Base-by-base conservation (phyloP, 2,113 vertebrate species). In the Regulus satrapa region DNA sequence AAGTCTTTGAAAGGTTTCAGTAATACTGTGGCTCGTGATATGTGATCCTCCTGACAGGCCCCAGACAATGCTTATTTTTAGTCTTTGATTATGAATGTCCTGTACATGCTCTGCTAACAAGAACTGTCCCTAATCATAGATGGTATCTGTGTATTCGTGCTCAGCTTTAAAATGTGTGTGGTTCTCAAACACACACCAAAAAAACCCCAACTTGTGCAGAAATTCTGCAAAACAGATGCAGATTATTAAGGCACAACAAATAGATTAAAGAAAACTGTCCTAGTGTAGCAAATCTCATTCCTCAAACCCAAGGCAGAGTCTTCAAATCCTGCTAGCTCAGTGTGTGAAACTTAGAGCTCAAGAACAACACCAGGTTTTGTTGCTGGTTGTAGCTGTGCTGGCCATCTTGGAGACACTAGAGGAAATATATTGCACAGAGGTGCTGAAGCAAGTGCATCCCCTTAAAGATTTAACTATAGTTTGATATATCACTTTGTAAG, bases 401-500 rank as follows among this genome's bases (percentile, higher is more conserved):
- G 69, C 32, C 45, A 34, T n/a, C 26, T 43, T 80, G 63, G 58
- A 58, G 64, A 81, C 26, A 10, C 38, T 31, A 59, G 13, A 62
- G 67, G 32, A 85, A 82, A 82, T 49, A 49, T 0, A 58, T 36
- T 26, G 40, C 24, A 32, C 8, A 68, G 52, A 71, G 56, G 11
- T 78, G 61, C 83, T 67, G 68, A 71, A 77, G 68, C 31, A 86
- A 55, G n/a, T 49, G 68, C 61, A 69, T 52, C 28, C 32, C 36
- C 52, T 54, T 36, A 17, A 61, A 89, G 55, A 81, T 88, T 73
- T 83, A 95, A 88, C 55, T 71, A 26, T 34, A 78, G 72, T 75
- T 89, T 85, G 81, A 93, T 78, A n/a, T 24, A 74, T 84, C 63
- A 87, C 62, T 96, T 86, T 79, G 51, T 72, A 75, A 95, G 67